Percentiles rank a stretch among this genome's conserved stretches.
Conservation (phyloP, 1,140 invertebrate genomes). For the Macrocentrus cingulum region DNA sequence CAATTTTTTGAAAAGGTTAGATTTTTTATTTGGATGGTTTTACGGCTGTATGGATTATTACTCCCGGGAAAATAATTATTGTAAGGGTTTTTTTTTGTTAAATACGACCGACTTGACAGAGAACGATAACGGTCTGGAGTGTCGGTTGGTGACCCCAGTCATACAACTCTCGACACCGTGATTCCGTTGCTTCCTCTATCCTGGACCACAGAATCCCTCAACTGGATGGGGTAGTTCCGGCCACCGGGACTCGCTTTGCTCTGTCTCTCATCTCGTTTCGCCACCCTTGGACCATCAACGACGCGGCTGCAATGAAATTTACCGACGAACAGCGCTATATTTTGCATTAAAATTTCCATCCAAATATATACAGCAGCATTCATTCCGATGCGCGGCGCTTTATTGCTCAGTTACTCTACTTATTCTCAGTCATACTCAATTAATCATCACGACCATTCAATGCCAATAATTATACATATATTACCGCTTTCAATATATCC, state of each 20-base stretch:
- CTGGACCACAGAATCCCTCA: slow-evolving; percentile 27
- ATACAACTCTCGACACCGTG: slow-evolving; percentile 12
- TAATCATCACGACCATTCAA: too few species aligned
- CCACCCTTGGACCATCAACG: slow-evolving; percentile 4
- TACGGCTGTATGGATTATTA: too few species aligned
- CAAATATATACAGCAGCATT: neutral
- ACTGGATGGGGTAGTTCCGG: slow-evolving; percentile 23
- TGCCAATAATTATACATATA: too few species aligned
- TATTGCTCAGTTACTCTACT: neutral
- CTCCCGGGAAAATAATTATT: too few species aligned
- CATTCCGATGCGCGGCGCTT: neutral
- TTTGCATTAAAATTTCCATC: slow-evolving; percentile 14
- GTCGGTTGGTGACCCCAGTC: slow-evolving; percentile 19
- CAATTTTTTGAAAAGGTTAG: neutral
- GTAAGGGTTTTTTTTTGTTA: too few species aligned
- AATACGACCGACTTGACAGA: neutral
- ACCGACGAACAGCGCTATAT: slow-evolving; percentile 8
- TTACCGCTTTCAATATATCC: too few species aligned
- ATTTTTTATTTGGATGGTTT: too few species aligned
- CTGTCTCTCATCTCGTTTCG: slow-evolving; percentile 14
- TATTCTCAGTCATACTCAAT: neutral
- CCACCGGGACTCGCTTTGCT: slow-evolving; percentile 14
- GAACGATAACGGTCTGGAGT: slow-evolving; percentile 16
- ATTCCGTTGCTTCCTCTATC: slow-evolving; percentile 24
- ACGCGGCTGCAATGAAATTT: slow-evolving; percentile 12